A percentile compares a stretch with the other conserved stretches of the same genome.
Conservation (phyloP, 2,888 invertebrate species). For the Campopleginae sp. region DNA sequence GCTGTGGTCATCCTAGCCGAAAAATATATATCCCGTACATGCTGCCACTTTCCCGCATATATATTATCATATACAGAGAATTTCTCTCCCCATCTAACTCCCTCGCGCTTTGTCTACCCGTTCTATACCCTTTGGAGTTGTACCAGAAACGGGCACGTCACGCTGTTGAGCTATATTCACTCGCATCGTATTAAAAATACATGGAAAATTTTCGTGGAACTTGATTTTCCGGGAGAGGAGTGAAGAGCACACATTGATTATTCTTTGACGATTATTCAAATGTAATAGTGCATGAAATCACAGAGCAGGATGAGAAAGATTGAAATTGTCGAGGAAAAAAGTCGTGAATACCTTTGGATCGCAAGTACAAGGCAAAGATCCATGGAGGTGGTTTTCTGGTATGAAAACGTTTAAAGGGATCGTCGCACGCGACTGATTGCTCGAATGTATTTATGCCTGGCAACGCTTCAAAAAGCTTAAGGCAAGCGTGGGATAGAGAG, state of each 20-base stretch:
- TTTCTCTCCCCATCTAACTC: conserved; percentile 48
- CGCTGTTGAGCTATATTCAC: conserved; percentile 47
- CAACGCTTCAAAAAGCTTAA: neutral
- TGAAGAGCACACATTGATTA: neutral
- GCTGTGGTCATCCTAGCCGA: conserved; percentile 75
- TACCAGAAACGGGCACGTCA: conserved; percentile 48
- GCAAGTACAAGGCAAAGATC: neutral
- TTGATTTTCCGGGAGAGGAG: neutral
- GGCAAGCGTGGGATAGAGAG: neutral
- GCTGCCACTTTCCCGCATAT: conserved; percentile 46
- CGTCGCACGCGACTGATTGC: neutral
- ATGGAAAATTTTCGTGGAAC: neutral
- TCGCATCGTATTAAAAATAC: conserved; percentile 24
- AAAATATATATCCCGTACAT: conserved; percentile 76
- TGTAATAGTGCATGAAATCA: neutral
- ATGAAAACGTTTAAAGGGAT: neutral
- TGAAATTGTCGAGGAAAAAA: neutral
- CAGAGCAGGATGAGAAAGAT: neutral
- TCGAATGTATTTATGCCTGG: neutral
- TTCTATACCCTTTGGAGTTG: conserved; percentile 58
- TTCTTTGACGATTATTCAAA: neutral
- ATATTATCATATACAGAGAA: conserved; percentile 54
- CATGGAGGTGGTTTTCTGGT: neutral
- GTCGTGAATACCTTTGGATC: neutral
- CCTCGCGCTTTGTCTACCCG: conserved; percentile 34